These are phyloP conservation scores for Clarias platycephalus DNA, from an alignment of 2,797 vertebrate genomes.

Conservation along the genomic window DNA sequence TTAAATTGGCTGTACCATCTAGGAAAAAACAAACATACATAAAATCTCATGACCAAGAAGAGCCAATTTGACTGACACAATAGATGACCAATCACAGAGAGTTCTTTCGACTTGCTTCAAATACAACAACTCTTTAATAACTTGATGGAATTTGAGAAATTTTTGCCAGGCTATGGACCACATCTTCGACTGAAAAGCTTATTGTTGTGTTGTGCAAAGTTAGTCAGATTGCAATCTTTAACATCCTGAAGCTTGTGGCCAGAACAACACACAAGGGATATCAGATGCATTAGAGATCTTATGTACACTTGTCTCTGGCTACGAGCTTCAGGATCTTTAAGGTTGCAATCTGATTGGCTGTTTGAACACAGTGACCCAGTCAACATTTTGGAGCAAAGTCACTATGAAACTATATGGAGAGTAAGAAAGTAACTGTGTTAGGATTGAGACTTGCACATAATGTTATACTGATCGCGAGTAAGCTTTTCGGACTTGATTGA, in stretches of 20 bases:
- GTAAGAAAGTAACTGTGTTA: neutral
- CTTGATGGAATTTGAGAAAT: neutral
- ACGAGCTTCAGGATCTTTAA: neutral
- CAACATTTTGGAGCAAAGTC: conserved; percentile 12
- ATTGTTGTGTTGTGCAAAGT: neutral
- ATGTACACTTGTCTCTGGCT: neutral
- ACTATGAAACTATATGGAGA: neutral
- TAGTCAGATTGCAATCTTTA: neutral
- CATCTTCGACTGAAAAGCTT: neutral
- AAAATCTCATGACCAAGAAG: neutral
- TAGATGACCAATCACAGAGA: neutral
- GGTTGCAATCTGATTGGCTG: neutral
- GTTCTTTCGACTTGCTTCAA: neutral
- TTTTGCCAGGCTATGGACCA: neutral
- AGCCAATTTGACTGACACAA: neutral
- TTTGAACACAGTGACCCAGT: neutral
- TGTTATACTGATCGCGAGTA: neutral
- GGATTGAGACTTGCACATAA: neutral
- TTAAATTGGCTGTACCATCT: neutral
- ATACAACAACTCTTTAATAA: neutral
- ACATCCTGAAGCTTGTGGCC: neutral
- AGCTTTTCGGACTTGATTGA: neutral
- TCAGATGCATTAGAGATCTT: neutral
- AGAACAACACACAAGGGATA: neutral
- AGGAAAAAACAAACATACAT: neutral